Conservation (phyloP, 2,797 vertebrate genomes). For the Periparus ater region DNA sequence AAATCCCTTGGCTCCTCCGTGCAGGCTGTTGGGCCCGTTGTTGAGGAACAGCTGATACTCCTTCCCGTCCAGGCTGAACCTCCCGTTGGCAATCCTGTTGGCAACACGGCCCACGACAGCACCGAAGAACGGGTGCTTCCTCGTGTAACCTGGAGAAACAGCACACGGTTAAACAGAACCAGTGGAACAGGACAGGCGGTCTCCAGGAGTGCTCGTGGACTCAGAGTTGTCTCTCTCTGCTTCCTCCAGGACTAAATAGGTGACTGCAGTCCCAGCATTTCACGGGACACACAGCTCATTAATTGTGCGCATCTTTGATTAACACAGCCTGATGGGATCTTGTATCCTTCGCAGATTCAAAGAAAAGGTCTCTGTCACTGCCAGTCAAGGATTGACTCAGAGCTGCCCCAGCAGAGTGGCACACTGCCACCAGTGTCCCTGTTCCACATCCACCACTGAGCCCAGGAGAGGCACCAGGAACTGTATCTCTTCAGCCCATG, state of each 20-base stretch:
- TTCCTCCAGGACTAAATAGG: not conserved
- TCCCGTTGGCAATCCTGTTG: conserved; percentile 88
- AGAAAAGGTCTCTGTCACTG: not conserved
- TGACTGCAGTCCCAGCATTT: not conserved
- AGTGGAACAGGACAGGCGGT: accelerated
- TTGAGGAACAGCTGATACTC: conserved; percentile 86
- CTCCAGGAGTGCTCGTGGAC: not conserved
- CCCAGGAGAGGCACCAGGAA: not conserved
- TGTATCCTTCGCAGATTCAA: not conserved
- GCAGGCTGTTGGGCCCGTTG: conserved; percentile 89
- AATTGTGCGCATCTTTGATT: not conserved
- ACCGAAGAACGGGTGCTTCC: conserved; percentile 88
- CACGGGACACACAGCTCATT: not conserved
- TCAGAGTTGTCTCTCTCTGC: not conserved
- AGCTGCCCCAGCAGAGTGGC: not conserved
- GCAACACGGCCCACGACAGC: conserved; percentile 89
- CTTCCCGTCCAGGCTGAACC: conserved; percentile 80
- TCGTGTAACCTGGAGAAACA: conserved; percentile 82
- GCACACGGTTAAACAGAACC: accelerated
- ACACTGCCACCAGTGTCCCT: not conserved
- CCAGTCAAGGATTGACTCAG: not conserved
- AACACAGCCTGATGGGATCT: not conserved
- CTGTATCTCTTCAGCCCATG: not conserved
- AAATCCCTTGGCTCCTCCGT: conserved; percentile 90
- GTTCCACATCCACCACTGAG: not conserved